Conservation (phyloP, 2,888 invertebrate genomes). For the Lathronympha strigana region DNA sequence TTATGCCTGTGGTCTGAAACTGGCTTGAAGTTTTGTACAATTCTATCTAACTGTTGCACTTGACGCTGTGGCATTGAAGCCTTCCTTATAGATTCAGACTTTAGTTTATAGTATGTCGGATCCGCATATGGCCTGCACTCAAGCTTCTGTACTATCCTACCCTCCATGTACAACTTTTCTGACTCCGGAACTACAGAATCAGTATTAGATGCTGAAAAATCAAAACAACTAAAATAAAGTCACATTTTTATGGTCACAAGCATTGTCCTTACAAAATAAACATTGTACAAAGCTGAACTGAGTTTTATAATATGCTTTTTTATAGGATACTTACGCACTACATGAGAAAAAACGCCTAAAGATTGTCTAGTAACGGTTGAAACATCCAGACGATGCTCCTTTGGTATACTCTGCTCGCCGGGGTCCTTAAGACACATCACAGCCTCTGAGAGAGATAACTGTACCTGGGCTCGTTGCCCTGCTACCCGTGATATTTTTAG, state of each 20-base stretch:
- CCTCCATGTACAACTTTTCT: slow-evolving; percentile 95
- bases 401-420: slow-evolving; percentile 92
- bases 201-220: slow-evolving; percentile 82
- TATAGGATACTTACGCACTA: slow-evolving; percentile 87
- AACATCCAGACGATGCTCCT: slow-evolving; percentile 95
- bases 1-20: slow-evolving; percentile 96
- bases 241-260: background rate
- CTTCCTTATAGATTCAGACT: slow-evolving; percentile 93
- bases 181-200: slow-evolving; percentile 89
- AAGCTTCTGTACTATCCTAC: slow-evolving; percentile 97
- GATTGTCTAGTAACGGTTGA: slow-evolving; percentile 96
- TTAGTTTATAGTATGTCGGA: slow-evolving; percentile 94
- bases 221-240: background rate
- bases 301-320: background rate
- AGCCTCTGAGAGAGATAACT: slow-evolving; percentile 91
- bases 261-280: background rate
- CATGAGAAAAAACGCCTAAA: slow-evolving; percentile 95
- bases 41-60: slow-evolving; percentile 93
- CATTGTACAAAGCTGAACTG: background rate
- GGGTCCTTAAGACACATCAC: slow-evolving; percentile 91
- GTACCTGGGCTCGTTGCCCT: slow-evolving; percentile 94
- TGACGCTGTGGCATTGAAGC: slow-evolving; percentile 94
- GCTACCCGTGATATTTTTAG: slow-evolving; percentile 92
- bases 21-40: slow-evolving; percentile 96
- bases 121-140: slow-evolving; percentile 97